Conservation (phyloP, 2,113 vertebrate species). For the Meles meles region DNA sequence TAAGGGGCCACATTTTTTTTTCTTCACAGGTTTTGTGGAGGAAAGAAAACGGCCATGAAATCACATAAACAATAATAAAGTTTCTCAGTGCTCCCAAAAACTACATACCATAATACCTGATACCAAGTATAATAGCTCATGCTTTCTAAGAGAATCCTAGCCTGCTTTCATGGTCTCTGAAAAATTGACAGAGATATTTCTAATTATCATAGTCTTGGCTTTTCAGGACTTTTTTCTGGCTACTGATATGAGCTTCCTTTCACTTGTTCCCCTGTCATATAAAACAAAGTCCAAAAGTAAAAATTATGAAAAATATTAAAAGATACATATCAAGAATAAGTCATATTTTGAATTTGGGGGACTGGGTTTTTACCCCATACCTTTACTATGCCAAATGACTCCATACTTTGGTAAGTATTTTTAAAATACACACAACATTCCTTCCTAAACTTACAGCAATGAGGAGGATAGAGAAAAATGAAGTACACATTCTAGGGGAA, state of each 20-base stretch:
- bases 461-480: background rate
- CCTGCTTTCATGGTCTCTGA: background rate
- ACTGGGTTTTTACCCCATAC: background rate
- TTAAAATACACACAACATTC: background rate
- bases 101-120: background rate
- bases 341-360: background rate
- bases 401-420: background rate
- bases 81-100: background rate
- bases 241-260: background rate
- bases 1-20: background rate
- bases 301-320: conserved; percentile 29
- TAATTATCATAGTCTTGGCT: background rate
- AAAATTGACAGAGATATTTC: background rate
- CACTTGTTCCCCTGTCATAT: background rate
- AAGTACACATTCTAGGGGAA: background rate
- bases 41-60: background rate
- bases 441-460: background rate
- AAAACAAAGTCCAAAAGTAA: conserved; percentile 14
- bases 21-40: background rate
- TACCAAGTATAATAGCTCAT: background rate
- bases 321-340: background rate
- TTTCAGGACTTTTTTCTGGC: background rate
- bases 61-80: background rate
- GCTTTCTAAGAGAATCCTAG: background rate
- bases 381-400: background rate